Base-by-base conservation (phyloP, 1,140 invertebrate genomes). In the Drosophila rufa region DNA sequence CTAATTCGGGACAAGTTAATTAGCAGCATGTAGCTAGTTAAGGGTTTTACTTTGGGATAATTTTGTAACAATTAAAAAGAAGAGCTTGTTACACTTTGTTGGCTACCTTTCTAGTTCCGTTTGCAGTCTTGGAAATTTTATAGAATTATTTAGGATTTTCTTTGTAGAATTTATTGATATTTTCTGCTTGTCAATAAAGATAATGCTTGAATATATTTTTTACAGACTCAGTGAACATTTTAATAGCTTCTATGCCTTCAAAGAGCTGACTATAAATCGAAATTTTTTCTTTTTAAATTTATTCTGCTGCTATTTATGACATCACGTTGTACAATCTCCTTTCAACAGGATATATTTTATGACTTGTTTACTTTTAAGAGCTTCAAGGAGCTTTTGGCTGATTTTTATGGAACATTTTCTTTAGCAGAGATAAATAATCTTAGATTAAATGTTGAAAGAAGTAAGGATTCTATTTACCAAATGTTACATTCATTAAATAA, bases 1-100 rank as follows among this genome's bases (percentile, higher is more conserved):
- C 43, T 4, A 17, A 50, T 50, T 19, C 15, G 9, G 15, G 12
- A 12, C 22, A 45, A 43, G 53, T 71, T 71, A 50, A 73, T 73
- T 59, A 59, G 43, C 30, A 55, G 38, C n/a, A 55, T 60, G n/a
- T 65, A 36, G 45, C 27, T n/a, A 60, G 33, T 59, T 17, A 48
- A 50, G 22, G 58, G 14, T 36, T 33, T 43, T n/a, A 14, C 19
- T 27, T 2, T 6, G 0, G 27, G 25, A 4, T 36, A 19, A 6
- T 19, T 17, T 12, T 47, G 14, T n/a, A 33, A 15, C 14, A 57
- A 12, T 42, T 57, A 45, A 17, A n/a, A n/a, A 11, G 14, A 12
- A n/a, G 15, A 40, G 5, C 2, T 57, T 38, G 33, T 55, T 5
- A 15, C 7, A 55, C 2, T 15, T 55, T 36, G 4, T 36, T 38